These are phyloP conservation scores for Rhinophrynus dorsalis DNA, from an alignment of 2,797 vertebrate genomes.

Conservation along the genomic window DNA sequence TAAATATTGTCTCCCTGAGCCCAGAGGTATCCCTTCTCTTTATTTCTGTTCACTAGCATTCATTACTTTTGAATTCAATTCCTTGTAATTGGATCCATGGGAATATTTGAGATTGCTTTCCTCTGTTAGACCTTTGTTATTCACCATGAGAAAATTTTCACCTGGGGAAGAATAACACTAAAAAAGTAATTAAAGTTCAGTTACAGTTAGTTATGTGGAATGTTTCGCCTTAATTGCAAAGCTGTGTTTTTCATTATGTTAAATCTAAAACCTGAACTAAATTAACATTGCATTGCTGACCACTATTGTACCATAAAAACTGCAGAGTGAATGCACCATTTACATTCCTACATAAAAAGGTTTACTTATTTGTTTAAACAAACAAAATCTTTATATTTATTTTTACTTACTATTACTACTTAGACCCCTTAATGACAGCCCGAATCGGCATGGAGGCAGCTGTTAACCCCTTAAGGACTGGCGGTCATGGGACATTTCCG, in stretches of 20 bases:
- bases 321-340: background rate
- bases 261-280: slow-evolving; percentile 27
- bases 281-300: slow-evolving; percentile 25
- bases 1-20: slow-evolving; percentile 10
- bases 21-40: background rate
- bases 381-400: no score
- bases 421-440: no score
- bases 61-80: slow-evolving; percentile 35
- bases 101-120: slow-evolving; percentile 25
- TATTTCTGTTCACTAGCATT: background rate
- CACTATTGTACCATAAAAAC: background rate
- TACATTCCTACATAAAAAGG: background rate
- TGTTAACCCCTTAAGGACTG: no score
- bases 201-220: slow-evolving; percentile 37
- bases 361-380: background rate
- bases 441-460: no score
- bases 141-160: slow-evolving; percentile 15
- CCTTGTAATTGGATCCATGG: slow-evolving; percentile 36
- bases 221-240: slow-evolving; percentile 38
- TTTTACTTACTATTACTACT: no score
- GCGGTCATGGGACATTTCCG: no score
- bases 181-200: slow-evolving; percentile 46
- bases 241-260: slow-evolving; percentile 30
- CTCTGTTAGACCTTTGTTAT: slow-evolving; percentile 43
- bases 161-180: slow-evolving; percentile 34